phyloP scores from a whole-genome alignment of 2,113 vertebrate genomes.

The Rhinopomastus cyanomelas region DNA sequence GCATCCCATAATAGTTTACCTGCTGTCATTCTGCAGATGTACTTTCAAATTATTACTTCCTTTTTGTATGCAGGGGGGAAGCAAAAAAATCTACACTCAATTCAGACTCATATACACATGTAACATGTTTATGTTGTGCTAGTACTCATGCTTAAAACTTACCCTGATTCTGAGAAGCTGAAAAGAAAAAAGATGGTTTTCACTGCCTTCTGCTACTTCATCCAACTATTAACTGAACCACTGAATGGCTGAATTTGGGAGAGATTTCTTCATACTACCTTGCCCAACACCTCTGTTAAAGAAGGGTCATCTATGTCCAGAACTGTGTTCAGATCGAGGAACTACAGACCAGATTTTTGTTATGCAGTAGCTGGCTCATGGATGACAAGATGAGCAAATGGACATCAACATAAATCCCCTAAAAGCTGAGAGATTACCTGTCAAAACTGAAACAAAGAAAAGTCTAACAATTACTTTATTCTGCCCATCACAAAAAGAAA shows the following conservation, averaged over 20 bases:
- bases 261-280: neutral
- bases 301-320: neutral
- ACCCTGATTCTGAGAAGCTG: neutral
- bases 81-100: rapidly evolving
- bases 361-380: neutral
- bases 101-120: neutral
- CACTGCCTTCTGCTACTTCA: neutral
- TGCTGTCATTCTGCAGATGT: neutral
- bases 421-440: neutral
- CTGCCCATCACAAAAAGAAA: neutral
- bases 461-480: neutral
- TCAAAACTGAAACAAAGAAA: neutral
- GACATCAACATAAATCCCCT: neutral
- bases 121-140: neutral
- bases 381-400: neutral
- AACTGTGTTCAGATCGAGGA: neutral
- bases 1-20: neutral
- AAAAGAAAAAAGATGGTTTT: neutral
- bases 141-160: neutral
- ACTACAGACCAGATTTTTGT: neutral
- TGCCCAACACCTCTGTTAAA: neutral
- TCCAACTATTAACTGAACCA: neutral
- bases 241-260: neutral
- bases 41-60: neutral
- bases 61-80: neutral